These are phyloP conservation scores for Orthonyx spaldingii DNA, from an alignment of 2,113 vertebrate species.

Conservation along the genomic window DNA sequence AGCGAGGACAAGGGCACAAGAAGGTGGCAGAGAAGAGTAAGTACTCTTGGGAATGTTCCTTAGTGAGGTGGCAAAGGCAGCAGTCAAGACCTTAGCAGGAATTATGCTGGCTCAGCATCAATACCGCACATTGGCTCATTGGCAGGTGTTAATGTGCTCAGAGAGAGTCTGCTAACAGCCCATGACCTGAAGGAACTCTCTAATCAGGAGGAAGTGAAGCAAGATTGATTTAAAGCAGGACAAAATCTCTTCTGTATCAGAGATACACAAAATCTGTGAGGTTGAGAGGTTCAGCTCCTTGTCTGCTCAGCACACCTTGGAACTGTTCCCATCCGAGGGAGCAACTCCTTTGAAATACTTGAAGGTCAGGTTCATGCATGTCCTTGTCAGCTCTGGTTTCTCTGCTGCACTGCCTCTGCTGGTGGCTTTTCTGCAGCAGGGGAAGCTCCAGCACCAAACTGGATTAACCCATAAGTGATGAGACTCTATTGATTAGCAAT, in stretches of 20 bases:
- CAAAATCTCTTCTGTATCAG: neutral
- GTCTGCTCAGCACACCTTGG: neutral
- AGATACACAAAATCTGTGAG: neutral
- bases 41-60: neutral
- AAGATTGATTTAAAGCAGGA: constrained; percentile 18
- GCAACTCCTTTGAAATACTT: neutral
- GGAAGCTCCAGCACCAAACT: neutral
- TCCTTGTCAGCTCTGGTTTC: neutral
- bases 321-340: neutral
- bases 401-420: neutral
- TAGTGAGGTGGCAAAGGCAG: constrained; percentile 29
- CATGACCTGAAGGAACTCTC: constrained; percentile 27
- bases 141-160: constrained; percentile 57
- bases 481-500: neutral
- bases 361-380: neutral
- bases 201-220: constrained; percentile 18
- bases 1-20: constrained; percentile 19
- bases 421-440: neutral
- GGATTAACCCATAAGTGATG: neutral
- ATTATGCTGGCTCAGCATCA: constrained; percentile 36
- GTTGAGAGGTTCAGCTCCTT: neutral
- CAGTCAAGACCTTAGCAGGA: neutral
- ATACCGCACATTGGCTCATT: constrained; percentile 3
- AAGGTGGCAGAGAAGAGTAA: neutral
- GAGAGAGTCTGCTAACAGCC: constrained; percentile 22